phyloP scores from a whole-genome alignment of 2,888 invertebrate species.

The Microctonus aethiopoides region DNA sequence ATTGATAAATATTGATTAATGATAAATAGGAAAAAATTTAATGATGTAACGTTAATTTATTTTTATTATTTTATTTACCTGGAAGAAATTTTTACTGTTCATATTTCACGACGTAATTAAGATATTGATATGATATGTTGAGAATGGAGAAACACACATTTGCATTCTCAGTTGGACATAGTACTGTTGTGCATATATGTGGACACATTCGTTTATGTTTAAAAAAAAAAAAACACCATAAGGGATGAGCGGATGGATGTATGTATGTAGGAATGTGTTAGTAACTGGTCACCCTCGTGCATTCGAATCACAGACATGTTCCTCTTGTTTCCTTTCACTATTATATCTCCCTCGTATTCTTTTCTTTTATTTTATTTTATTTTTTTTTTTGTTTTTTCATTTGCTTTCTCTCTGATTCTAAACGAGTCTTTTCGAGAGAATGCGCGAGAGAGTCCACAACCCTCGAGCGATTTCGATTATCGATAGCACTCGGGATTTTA shows the following conservation, averaged over 20 bases:
- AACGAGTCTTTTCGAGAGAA: no score
- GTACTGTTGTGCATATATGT: no score
- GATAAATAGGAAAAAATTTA: neutral
- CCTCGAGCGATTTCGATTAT: constrained; percentile 62
- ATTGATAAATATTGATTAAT: neutral
- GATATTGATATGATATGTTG: no score
- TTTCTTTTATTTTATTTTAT: neutral
- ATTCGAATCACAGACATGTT: constrained; percentile 45
- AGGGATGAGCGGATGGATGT: no score
- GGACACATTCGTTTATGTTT: no score
- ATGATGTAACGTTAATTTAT: no score
- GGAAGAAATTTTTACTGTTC: no score
- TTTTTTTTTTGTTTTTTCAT: neutral
- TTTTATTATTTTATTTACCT: no score
- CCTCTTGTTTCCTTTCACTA: constrained; percentile 16
- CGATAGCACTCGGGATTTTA: constrained; percentile 63
- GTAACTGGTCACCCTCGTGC: constrained; percentile 57
- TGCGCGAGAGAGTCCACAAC: constrained; percentile 20
- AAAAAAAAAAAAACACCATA: no score
- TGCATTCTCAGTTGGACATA: no score
- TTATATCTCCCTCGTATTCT: neutral
- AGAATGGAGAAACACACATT: no score
- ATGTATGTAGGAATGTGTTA: constrained; percentile 47
- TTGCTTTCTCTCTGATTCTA: neutral
- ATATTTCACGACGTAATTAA: no score